These are phyloP conservation scores for Plebejus argus DNA, from an alignment of 2,888 invertebrate species.

Conservation along the genomic window DNA sequence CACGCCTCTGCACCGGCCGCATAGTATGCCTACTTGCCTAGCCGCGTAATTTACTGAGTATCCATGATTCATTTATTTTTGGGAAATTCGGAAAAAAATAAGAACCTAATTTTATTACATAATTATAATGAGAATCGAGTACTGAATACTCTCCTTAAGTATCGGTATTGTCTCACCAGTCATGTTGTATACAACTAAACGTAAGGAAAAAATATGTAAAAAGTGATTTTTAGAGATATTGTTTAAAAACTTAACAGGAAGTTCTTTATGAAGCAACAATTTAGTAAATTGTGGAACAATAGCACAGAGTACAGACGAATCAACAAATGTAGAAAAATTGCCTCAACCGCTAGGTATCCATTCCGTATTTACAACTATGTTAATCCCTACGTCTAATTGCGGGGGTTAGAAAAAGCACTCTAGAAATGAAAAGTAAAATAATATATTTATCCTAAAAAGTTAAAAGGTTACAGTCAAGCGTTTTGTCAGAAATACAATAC, in stretches of 20 bases:
- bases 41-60: no score
- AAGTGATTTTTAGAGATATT: neutral
- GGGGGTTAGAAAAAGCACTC: slow-evolving; percentile 19
- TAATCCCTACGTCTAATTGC: slow-evolving; percentile 14
- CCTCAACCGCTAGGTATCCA: slow-evolving; percentile 69
- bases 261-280: neutral
- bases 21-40: no score
- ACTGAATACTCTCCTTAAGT: no score
- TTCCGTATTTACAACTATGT: slow-evolving; percentile 49
- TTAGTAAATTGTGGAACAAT: neutral
- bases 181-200: neutral
- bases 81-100: no score
- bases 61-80: no score
- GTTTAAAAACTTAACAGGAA: neutral
- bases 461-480: neutral
- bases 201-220: neutral
- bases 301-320: neutral
- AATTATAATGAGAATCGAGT: no score
- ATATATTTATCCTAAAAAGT: neutral
- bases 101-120: no score
- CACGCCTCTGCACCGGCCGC: no score
- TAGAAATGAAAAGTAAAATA: neutral
- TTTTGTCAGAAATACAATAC: neutral
- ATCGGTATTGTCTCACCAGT: no score
- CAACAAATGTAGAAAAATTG: slow-evolving; percentile 49